Conservation (phyloP, 2,888 invertebrate genomes). For the Ennomos quercinarius region DNA sequence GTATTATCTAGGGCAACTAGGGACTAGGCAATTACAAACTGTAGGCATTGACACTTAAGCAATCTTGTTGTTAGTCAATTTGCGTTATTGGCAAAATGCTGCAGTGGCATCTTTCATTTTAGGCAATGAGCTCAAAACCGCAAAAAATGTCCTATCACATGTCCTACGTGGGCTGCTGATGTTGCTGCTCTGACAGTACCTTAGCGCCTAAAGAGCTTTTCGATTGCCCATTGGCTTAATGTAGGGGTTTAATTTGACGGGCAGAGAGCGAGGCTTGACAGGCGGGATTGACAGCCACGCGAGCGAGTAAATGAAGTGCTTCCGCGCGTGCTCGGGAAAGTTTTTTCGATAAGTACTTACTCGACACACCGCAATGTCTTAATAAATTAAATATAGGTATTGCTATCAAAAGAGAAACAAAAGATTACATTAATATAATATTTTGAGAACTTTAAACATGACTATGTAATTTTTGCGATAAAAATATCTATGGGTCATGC, state of each 20-base stretch:
- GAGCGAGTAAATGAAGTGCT: constrained; percentile 12
- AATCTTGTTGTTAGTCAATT: too few species aligned
- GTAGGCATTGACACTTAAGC: too few species aligned
- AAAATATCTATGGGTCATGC: too few species aligned
- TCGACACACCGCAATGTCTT: not conserved
- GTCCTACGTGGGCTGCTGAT: not conserved
- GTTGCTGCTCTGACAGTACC: too few species aligned
- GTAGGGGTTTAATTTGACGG: constrained; percentile 16
- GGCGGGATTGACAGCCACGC: constrained; percentile 7
- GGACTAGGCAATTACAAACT: too few species aligned
- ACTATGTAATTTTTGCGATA: too few species aligned
- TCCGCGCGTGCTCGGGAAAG: not conserved
- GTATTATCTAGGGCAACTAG: too few species aligned
- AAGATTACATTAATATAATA: not conserved
- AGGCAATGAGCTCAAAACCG: too few species aligned
- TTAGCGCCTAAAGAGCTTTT: constrained; percentile 11
- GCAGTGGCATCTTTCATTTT: too few species aligned
- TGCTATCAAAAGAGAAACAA: not conserved
- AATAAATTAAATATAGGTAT: not conserved
- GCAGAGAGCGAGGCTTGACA: constrained; percentile 14
- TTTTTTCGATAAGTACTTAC: not conserved
- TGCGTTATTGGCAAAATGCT: too few species aligned
- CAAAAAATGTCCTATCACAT: too few species aligned
- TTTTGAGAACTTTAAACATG: too few species aligned
- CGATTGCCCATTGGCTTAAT: constrained; percentile 19